Percentiles rank a stretch among this genome's conserved stretches.
phyloP scores from a whole-genome alignment of 1,140 invertebrate genomes.

The Euschistus heros region DNA sequence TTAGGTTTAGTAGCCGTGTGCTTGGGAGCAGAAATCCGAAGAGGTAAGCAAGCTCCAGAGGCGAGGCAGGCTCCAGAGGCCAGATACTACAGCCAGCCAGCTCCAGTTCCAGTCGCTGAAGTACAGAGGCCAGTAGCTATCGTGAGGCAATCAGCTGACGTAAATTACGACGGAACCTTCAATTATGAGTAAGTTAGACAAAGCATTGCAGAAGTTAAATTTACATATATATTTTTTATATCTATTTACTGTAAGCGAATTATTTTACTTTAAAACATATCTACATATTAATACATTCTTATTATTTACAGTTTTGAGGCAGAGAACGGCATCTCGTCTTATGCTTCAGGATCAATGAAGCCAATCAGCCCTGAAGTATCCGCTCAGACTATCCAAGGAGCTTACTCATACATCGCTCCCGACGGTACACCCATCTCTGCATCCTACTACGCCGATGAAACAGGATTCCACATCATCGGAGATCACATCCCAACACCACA shows the following conservation, averaged over 20 bases:
- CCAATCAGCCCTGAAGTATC: conserved; percentile 43
- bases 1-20: not conserved
- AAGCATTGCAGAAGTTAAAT: too few species aligned
- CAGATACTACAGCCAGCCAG: too few species aligned
- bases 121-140: conserved; percentile 4
- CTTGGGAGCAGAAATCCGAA: not conserved
- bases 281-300: too few species aligned
- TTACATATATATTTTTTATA: too few species aligned
- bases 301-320: conserved; percentile 45
- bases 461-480: conserved; percentile 63
- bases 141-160: not conserved
- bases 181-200: not conserved
- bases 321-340: conserved; percentile 53
- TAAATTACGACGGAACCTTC: conserved; percentile 1
- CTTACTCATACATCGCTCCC: conserved; percentile 61
- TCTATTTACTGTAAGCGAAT: too few species aligned
- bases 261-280: too few species aligned
- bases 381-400: conserved; percentile 52
- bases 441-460: conserved; percentile 66
- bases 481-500: conserved; percentile 56
- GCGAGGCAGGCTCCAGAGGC: too few species aligned
- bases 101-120: not conserved
- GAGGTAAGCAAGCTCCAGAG: too few species aligned
- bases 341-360: conserved; percentile 55
- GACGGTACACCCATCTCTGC: conserved; percentile 58